phyloP scores from a whole-genome alignment of 2,113 vertebrate species.

The Stigmatopora nigra region DNA sequence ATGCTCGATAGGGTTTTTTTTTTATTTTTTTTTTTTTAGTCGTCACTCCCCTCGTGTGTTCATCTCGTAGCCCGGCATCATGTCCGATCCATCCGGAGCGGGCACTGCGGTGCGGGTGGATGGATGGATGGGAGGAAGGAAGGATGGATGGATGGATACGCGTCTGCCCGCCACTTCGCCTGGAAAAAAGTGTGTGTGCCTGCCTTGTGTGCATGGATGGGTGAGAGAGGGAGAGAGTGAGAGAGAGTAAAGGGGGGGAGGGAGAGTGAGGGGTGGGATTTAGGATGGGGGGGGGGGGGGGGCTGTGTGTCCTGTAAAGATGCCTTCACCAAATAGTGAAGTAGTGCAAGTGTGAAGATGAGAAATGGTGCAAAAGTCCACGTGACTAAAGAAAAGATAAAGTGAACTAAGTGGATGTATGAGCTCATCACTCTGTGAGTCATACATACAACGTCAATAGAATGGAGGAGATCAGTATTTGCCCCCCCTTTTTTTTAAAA shows the following conservation, averaged over 20 bases:
- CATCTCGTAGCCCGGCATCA: constrained; percentile 18
- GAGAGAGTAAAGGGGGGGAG: constrained; percentile 8
- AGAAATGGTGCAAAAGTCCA: neutral
- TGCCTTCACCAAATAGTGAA: neutral
- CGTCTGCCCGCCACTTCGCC: constrained; percentile 52
- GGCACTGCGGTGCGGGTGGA: constrained; percentile 65
- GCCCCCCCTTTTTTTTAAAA: too few relatives aligned
- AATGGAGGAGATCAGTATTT: neutral
- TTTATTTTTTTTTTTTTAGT: constrained; percentile 22
- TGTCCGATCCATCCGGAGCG: constrained; percentile 53
- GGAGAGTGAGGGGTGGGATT: neutral
- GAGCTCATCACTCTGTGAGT: neutral
- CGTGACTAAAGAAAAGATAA: constrained; percentile 3
- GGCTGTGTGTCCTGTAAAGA: neutral
- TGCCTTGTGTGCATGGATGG: constrained; percentile 21
- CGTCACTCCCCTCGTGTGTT: constrained; percentile 15
- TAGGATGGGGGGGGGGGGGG: neutral
- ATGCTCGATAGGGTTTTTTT: constrained; percentile 36
- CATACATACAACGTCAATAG: neutral
- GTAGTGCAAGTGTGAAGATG: neutral
- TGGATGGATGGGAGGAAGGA: too few relatives aligned
- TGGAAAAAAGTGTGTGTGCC: constrained; percentile 32
- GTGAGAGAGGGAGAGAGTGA: constrained; percentile 13
- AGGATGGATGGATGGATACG: neutral
- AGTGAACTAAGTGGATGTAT: neutral